Percentiles rank a stretch among this genome's conserved stretches.
phyloP scores from a whole-genome alignment of 1,140 invertebrate genomes.

The Anoplolepis gracilipes region DNA sequence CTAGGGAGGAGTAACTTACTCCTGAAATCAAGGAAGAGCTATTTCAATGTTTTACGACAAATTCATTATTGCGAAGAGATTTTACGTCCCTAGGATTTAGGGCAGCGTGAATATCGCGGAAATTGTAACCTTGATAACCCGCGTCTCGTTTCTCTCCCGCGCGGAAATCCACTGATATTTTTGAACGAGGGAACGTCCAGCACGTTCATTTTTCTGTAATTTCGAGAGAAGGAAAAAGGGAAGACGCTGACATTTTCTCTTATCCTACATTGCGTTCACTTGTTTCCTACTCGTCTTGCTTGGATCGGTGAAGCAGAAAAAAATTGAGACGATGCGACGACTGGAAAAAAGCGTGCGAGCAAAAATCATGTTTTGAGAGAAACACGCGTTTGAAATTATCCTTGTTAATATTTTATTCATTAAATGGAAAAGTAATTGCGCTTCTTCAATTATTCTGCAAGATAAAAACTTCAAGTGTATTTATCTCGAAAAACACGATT shows the following conservation, averaged over 20 bases:
- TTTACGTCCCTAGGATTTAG: slow-evolving; percentile 13
- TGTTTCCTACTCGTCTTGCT: slow-evolving; percentile 40
- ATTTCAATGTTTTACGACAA: slow-evolving; percentile 41
- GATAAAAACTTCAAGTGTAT: not conserved
- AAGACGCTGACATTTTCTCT: slow-evolving; percentile 52
- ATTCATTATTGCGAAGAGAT: slow-evolving; percentile 53
- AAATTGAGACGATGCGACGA: slow-evolving; percentile 50
- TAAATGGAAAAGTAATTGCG: slow-evolving; percentile 7
- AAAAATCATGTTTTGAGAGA: not conserved
- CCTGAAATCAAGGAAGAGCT: slow-evolving; percentile 20
- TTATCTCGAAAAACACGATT: not conserved
- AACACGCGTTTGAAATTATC: slow-evolving; percentile 2
- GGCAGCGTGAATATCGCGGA: slow-evolving; percentile 44
- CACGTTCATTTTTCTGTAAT: slow-evolving; percentile 53
- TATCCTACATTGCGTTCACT: slow-evolving; percentile 60
- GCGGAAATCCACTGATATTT: slow-evolving; percentile 53
- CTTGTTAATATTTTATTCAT: slow-evolving; percentile 10
- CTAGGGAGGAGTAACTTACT: not conserved
- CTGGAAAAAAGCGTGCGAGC: not conserved
- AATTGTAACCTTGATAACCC: slow-evolving; percentile 57
- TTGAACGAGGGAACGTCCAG: slow-evolving; percentile 39
- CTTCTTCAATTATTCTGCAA: not conserved
- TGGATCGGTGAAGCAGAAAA: slow-evolving; percentile 65
- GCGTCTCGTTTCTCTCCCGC: slow-evolving; percentile 23
- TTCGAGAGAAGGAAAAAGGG: not conserved